Base-by-base conservation (phyloP, 1,140 invertebrate species). In the Conus betulinus region DNA sequence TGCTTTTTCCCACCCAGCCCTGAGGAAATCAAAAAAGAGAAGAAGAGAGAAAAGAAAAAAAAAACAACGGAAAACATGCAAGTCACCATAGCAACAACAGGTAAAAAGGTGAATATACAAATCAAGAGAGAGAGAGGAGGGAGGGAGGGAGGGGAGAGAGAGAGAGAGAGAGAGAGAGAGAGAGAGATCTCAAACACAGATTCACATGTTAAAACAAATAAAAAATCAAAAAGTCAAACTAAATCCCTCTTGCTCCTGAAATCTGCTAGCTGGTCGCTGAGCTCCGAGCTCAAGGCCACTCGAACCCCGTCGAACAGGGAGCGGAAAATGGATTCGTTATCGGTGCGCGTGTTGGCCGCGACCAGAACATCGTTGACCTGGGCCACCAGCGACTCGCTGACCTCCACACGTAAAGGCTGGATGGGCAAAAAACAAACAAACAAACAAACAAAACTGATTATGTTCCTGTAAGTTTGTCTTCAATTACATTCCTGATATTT, bases 161-260 rank as follows among this genome's bases (percentile, higher is more conserved):
- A 8, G 7, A 78, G 25, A 78, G 39, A 78, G 39, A 78, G 76
- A 27, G n/a, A 27, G 39, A 78, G 39, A 78, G 10, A 78, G n/a
- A 78, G 39, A 78, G 39, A 78, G 39, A 78, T n/a, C n/a, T n/a
- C n/a, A 15, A 60, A 60, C 8, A 60, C 57, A 1, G 15, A 60
- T 15, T 11, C 57, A 60, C 57, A 15, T 60, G 57, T 8, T 60
- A 15, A 60, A 11, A 15, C 8, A 60, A 60, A 8, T 15, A 60
- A 60, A 8, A 60, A 60, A 60, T 15, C 4, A 60, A 39, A 39
- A 39, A 39, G 57, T 60, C 25, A 8, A 90, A 95, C 95, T 55
- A 98, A 97, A 57, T 97, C 98, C 90, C 98, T 95, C 95, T 99
- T 99, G 85, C 97, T 97, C 93, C 98, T 97, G 95, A 99, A 99